A percentile compares a stretch with the other conserved stretches of the same genome.
Conservation (phyloP, 2,888 invertebrate genomes). For the Orchesella flavescens region DNA sequence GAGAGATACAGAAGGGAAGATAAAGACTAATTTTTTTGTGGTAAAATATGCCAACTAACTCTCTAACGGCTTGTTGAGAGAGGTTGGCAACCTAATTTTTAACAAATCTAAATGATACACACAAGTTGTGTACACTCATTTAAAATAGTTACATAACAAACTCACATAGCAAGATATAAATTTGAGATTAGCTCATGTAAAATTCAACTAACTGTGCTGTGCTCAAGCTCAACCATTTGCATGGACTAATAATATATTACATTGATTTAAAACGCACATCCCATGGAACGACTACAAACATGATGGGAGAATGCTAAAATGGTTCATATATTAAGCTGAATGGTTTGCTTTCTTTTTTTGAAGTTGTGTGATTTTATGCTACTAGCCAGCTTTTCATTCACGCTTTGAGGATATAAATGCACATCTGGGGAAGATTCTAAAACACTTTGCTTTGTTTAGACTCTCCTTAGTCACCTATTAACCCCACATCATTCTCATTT, state of each 20-base stretch:
- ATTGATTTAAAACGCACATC: conserved; percentile 12
- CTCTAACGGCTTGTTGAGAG: conserved; percentile 68
- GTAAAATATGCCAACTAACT: conserved; percentile 67
- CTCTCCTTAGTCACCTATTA: conserved; percentile 38
- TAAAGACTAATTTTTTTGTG: conserved; percentile 61
- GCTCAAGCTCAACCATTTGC: neutral
- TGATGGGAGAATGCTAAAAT: no score
- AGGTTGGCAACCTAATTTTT: conserved; percentile 69
- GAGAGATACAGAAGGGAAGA: conserved; percentile 17
- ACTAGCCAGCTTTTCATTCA: no score
- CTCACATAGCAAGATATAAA: conserved; percentile 57
- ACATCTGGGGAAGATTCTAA: no score
- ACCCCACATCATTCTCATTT: neutral
- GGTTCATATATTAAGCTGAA: no score
- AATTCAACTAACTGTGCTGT: conserved; percentile 52
- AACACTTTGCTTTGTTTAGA: conserved; percentile 32
- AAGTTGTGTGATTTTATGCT: no score
- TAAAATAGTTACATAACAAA: conserved; percentile 34
- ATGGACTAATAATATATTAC: conserved; percentile 23
- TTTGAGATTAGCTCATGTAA: conserved; percentile 62
- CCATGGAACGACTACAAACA: no score
- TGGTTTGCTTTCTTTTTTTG: no score
- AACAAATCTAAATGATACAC: conserved; percentile 61
- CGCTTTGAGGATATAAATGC: no score
- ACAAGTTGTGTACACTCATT: conserved; percentile 54